Evolutionary conservation across 2,888 invertebrate species (phyloP).

Genomic region (Chrysina gloriosa): DNA sequence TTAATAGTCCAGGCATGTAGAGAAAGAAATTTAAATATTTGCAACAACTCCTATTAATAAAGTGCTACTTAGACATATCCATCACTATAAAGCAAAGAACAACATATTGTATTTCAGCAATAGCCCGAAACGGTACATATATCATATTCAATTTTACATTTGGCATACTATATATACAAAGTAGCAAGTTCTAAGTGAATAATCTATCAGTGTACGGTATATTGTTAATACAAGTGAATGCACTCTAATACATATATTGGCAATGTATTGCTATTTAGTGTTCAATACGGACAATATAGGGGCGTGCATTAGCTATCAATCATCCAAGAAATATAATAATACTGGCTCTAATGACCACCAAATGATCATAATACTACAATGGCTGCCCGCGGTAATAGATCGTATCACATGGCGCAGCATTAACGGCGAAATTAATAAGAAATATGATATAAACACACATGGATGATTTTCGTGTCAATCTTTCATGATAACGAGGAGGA

Average conservation of each 20-base stretch:
- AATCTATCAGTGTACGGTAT: constrained; percentile 11
- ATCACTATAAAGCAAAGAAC: too few species aligned
- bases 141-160: constrained; percentile 12
- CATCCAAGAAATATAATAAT: constrained; percentile 11
- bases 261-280: constrained; percentile 30
- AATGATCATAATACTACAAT: constrained; percentile 12
- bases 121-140: not conserved
- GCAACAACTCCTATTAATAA: too few species aligned
- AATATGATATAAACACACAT: not conserved
- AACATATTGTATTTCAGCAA: not conserved
- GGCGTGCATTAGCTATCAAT: constrained; percentile 10
- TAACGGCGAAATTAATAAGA: constrained; percentile 14
- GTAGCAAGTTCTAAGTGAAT: constrained; percentile 19
- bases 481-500: not conserved
- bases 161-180: not conserved
- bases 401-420: not conserved
- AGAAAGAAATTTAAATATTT: too few species aligned
- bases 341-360: constrained; percentile 2
- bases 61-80: too few species aligned
- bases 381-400: not conserved
- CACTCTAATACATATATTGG: constrained; percentile 17
- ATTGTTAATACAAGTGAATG: constrained; percentile 23
- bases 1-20: too few species aligned
- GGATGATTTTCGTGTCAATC: not conserved
- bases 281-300: constrained; percentile 24